Base-by-base conservation (phyloP, 2,113 vertebrate species). In the Mirza zaza region DNA sequence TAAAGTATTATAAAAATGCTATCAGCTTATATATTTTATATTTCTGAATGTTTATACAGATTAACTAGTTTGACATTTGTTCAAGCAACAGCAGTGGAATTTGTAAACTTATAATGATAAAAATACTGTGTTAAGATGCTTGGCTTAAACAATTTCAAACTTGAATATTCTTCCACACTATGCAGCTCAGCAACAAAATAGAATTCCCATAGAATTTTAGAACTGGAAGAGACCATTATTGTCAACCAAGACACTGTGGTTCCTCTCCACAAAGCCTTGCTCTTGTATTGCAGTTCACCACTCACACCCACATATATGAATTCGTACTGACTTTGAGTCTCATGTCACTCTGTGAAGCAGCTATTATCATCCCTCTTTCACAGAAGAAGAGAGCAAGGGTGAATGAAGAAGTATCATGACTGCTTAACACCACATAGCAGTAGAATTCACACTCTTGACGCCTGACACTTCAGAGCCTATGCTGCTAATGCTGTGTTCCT, bases 201-300 rank as follows among this genome's bases (percentile, higher is more conserved):
- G 52, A 91, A 65, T 57, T 68, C 8, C 8, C 3, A 6, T 1
- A 42, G 55, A 42, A 17, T 36, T 81, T 39, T 34, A 6, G 76
- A 90, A 11, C n/a, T 70, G 25, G 32, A 70, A 86, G 84, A 50
- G 65, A 36, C 36, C 34, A 29, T 29, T 29, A 8, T 3, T 10
- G 27, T 18, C 68, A 27, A 0, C 50, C 8, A 14, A 42, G 65
- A 48, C 3, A 29, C 12, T 21, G 17, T 4, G 29, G 5, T 7
- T 9, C 34, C 39, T 6, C 8, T 59, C 21, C 32, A 75, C 23
- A 50, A 32, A 29, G 39, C 67, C 42, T 42, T 48, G 8, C 50
- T 32, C 0, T 23, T 25, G 3, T 21, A 12, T 9, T 13, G 39
- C 5, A 5, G 2, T 14, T 14, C 2, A 23, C 45, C 15, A 9